phyloP scores from a whole-genome alignment of 1,140 invertebrate genomes.

The Phymastichus coffea region DNA sequence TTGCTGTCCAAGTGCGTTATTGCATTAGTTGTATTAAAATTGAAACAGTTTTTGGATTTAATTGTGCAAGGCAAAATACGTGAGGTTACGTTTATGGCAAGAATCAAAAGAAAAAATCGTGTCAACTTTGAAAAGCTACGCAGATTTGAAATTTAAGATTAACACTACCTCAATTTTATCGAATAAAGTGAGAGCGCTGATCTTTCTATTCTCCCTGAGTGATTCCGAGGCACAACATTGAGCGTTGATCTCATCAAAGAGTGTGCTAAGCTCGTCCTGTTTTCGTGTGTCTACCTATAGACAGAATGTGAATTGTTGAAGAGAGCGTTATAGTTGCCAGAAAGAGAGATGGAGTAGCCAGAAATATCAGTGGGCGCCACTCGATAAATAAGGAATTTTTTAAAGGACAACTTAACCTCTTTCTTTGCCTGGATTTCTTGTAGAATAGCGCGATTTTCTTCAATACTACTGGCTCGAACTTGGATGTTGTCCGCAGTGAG shows the following conservation, averaged over 20 bases:
- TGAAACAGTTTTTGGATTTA: too few species aligned
- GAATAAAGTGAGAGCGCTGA: not conserved
- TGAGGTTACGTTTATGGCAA: too few species aligned
- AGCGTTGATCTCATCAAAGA: slow-evolving; percentile 20
- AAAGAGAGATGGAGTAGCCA: not conserved
- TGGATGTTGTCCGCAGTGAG: slow-evolving; percentile 28
- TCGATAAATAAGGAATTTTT: not conserved
- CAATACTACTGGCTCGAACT: slow-evolving; percentile 37
- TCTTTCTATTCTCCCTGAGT: not conserved
- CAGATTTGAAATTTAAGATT: too few species aligned
- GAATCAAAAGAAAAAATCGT: too few species aligned
- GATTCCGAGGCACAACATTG: slow-evolving; percentile 15
- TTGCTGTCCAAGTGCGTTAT: too few species aligned
- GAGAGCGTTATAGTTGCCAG: too few species aligned
- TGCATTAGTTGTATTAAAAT: too few species aligned
- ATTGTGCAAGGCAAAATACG: too few species aligned
- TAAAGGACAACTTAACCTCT: slow-evolving; percentile 35
- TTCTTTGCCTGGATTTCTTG: slow-evolving; percentile 36
- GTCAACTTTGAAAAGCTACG: too few species aligned
- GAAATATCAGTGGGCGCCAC: not conserved
- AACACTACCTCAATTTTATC: slow-evolving; percentile 11
- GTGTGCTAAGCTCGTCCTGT: slow-evolving; percentile 12
- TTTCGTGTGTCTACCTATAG: slow-evolving; percentile 12
- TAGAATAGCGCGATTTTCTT: slow-evolving; percentile 44
- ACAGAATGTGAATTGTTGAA: too few species aligned